Conservation (phyloP, 2,113 vertebrate species). For the Cyprinus carpio region DNA sequence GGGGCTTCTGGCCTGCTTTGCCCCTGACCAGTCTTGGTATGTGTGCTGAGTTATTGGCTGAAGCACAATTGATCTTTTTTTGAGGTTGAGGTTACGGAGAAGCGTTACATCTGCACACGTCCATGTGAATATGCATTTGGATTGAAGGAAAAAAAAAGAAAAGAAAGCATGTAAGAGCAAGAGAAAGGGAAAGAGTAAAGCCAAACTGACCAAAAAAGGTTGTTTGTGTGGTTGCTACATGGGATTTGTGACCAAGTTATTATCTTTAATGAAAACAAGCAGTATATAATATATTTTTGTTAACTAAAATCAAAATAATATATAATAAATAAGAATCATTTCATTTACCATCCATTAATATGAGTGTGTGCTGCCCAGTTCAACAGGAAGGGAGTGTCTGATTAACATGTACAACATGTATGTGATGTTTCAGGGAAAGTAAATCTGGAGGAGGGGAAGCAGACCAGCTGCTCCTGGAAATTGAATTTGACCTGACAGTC, state of each 20-base stretch:
- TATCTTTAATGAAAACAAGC: not conserved
- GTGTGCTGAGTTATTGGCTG: constrained; percentile 28
- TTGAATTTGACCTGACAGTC: not conserved
- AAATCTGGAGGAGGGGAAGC: not conserved
- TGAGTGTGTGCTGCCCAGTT: not conserved
- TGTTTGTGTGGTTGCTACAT: not conserved
- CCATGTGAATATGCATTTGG: not conserved
- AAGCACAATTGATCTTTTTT: not conserved
- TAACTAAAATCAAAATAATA: not conserved
- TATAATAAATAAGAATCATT: not conserved
- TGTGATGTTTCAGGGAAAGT: not conserved
- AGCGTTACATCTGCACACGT: not conserved
- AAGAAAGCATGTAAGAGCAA: not conserved
- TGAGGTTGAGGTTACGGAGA: not conserved
- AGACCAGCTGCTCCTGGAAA: not conserved
- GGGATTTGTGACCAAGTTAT: not conserved
- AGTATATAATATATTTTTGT: not conserved
- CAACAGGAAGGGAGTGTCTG: not conserved
- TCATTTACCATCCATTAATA: not conserved
- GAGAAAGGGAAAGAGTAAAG: not conserved
- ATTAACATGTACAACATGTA: not conserved
- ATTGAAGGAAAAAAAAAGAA: not conserved
- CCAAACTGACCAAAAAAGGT: not conserved
- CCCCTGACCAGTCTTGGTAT: constrained; percentile 25
- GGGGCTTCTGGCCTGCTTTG: constrained; percentile 11